These are phyloP conservation scores for sheep (Ovis aries) DNA, from an alignment of 2,113 vertebrate genomes.

Conservation along the genomic window ARS-UI_Ramb_v3.0 NC_056054.1:198728001-198728500, in stretches of 20 bases:
- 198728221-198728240: not conserved
- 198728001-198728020: not conserved
- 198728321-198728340: not conserved
- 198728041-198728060: not conserved
- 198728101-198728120: not conserved
- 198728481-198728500: fast-evolving
- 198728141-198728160: not conserved
- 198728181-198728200: not conserved
- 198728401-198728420: not conserved
- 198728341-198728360: not conserved
- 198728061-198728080: not conserved
- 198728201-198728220: not conserved
- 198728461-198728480: not conserved
- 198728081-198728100: not conserved
- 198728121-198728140: not conserved
- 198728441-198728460: no score
- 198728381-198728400: not conserved
- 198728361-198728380: not conserved
- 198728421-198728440: not conserved
- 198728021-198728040: not conserved
- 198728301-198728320: not conserved
- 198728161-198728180: not conserved
- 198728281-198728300: not conserved
- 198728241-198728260: not conserved
- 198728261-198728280: not conserved